Conservation (phyloP, 2,113 vertebrate species). For the Paratilapia polleni region DNA sequence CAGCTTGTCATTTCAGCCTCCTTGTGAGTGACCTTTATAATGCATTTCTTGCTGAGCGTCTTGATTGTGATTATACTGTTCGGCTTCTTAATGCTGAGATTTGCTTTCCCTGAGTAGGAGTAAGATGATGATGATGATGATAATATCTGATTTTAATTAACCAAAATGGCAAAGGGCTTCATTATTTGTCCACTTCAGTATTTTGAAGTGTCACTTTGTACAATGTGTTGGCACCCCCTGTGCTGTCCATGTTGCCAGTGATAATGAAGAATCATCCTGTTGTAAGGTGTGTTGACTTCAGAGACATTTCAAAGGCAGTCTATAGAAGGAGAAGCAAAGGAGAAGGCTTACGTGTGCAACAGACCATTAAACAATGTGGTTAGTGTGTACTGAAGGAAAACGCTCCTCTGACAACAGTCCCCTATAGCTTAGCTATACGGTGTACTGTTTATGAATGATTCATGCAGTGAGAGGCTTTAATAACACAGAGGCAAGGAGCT, state of each 20-base stretch:
- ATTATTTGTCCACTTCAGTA: neutral
- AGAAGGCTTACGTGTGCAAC: neutral
- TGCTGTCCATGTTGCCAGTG: neutral
- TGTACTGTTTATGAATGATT: slow-evolving; percentile 19
- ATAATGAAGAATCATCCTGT: neutral
- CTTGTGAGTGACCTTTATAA: slow-evolving; percentile 25
- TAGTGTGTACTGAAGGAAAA: neutral
- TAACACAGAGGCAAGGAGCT: neutral
- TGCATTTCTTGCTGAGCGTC: neutral
- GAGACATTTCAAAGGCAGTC: neutral
- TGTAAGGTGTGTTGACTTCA: neutral
- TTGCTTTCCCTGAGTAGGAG: neutral
- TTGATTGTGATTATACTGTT: slow-evolving; percentile 4
- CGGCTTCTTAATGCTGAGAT: neutral
- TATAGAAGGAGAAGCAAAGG: neutral
- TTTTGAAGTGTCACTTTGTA: neutral
- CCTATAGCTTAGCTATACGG: neutral
- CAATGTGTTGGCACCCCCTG: neutral
- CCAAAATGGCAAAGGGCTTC: neutral
- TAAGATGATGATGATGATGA: neutral
- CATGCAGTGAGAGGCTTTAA: neutral
- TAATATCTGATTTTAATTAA: slow-evolving; percentile 26
- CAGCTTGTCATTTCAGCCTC: neutral
- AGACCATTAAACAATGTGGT: neutral
- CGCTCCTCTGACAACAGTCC: neutral